Percentiles rank a stretch among this genome's conserved stretches.
Evolutionary conservation across 2,888 invertebrate species (phyloP).

Genomic region (Glyphotaelius pellucidus): DNA sequence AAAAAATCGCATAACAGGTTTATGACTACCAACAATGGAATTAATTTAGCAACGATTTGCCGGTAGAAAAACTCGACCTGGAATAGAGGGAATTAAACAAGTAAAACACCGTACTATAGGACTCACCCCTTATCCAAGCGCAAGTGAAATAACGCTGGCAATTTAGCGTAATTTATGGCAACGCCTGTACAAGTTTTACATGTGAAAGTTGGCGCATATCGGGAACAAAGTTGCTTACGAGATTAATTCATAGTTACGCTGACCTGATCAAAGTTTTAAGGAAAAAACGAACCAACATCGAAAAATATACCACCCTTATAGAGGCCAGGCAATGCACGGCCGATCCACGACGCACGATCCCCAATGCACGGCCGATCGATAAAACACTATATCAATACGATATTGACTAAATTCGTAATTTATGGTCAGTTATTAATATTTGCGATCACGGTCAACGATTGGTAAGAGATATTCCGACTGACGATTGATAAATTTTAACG

Average conservation of each 20-base stretch:
- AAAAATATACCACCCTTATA: constrained; percentile 45
- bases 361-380: no score
- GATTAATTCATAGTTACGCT: constrained; percentile 62
- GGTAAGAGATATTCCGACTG: no score
- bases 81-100: neutral
- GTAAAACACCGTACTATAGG: neutral
- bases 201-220: constrained; percentile 43
- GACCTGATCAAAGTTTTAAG: constrained; percentile 64
- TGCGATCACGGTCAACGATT: no score
- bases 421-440: no score
- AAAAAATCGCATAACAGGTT: neutral
- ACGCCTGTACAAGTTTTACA: constrained; percentile 39
- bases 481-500: no score
- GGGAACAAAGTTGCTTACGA: constrained; percentile 61
- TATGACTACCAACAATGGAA: neutral
- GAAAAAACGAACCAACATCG: constrained; percentile 55
- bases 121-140: constrained; percentile 1
- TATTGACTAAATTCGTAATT: no score
- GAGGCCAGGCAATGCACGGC: neutral
- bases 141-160: constrained; percentile 48
- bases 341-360: no score
- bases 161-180: constrained; percentile 50
- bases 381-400: no score
- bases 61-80: neutral
- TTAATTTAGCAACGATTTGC: neutral